Percentiles rank a stretch among this genome's conserved stretches.
Evolutionary conservation across 1,140 invertebrate genomes (phyloP).

Genomic region (Drosophila kikkawai): DNA sequence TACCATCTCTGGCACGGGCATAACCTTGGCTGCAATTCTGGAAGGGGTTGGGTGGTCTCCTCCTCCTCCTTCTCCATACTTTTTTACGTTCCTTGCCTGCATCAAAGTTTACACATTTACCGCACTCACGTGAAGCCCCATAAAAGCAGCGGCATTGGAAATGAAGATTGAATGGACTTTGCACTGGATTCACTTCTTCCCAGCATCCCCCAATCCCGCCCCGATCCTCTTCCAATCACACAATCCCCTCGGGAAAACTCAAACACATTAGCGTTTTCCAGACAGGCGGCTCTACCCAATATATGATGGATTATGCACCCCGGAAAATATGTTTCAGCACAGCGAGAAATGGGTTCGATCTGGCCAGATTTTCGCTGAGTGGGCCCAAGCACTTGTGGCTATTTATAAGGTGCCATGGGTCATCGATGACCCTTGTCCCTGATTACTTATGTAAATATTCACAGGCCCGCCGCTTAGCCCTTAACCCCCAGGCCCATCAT

Average conservation of each 20-base stretch:
- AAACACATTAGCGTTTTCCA: slow-evolving; percentile 36
- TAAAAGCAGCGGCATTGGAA: slow-evolving; percentile 27
- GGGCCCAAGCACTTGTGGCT: slow-evolving; percentile 58
- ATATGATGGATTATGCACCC: slow-evolving; percentile 40
- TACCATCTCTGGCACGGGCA: slow-evolving; percentile 17
- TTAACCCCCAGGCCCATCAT: slow-evolving; percentile 56
- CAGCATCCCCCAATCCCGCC: neutral
- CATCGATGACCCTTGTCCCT: slow-evolving; percentile 49
- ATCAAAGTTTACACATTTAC: slow-evolving; percentile 46
- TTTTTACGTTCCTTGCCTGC: slow-evolving; percentile 22
- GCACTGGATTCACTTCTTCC: slow-evolving; percentile 19
- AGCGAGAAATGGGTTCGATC: neutral
- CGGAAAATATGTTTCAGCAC: slow-evolving; percentile 22
- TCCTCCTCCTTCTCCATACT: neutral
- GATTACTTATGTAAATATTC: slow-evolving; percentile 52
- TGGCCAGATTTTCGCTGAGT: neutral
- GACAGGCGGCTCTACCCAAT: slow-evolving; percentile 1
- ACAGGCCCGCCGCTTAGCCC: slow-evolving; percentile 21
- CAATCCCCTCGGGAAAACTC: neutral
- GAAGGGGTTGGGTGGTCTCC: neutral
- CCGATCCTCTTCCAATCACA: neutral
- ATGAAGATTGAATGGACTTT: slow-evolving; percentile 47
- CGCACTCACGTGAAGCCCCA: slow-evolving; percentile 26
- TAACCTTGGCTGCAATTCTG: slow-evolving; percentile 29
- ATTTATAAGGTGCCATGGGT: slow-evolving; percentile 53